A percentile compares a stretch with the other conserved stretches of the same genome.
Conservation (phyloP, 1,140 invertebrate species). For the Calosoma granatense region DNA sequence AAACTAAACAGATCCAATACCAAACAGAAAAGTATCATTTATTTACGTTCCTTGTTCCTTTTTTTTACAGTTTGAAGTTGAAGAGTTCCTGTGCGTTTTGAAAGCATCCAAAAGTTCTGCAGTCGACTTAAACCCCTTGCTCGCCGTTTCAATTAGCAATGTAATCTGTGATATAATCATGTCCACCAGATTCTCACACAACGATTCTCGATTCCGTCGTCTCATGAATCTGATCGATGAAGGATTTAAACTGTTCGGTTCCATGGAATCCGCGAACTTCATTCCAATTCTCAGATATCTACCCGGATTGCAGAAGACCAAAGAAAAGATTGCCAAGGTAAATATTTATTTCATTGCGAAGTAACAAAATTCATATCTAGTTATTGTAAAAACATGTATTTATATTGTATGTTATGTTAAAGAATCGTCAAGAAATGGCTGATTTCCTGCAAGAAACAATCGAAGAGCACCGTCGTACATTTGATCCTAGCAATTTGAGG, state of each 20-base stretch:
- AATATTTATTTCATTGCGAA: too few species aligned
- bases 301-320: constrained; percentile 58
- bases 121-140: constrained; percentile 55
- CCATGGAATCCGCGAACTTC: constrained; percentile 52
- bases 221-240: constrained; percentile 80
- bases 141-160: constrained; percentile 78
- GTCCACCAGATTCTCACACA: constrained; percentile 71
- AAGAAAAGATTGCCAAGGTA: constrained; percentile 60
- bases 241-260: constrained; percentile 75
- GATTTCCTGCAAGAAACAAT: constrained; percentile 74
- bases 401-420: constrained; percentile 16
- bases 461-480: constrained; percentile 63
- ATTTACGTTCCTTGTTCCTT: background rate
- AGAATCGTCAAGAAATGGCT: constrained; percentile 75
- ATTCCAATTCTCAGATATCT: constrained; percentile 60
- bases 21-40: too few species aligned
- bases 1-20: too few species aligned
- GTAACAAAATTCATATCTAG: background rate
- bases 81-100: constrained; percentile 56
- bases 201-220: constrained; percentile 62
- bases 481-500: constrained; percentile 64
- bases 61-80: constrained; percentile 58
- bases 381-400: background rate
- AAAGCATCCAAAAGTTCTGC: constrained; percentile 47
- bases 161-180: constrained; percentile 87